These are phyloP conservation scores for Amazona guildingii DNA, from an alignment of 2,113 vertebrate genomes.

Conservation along the genomic window DNA sequence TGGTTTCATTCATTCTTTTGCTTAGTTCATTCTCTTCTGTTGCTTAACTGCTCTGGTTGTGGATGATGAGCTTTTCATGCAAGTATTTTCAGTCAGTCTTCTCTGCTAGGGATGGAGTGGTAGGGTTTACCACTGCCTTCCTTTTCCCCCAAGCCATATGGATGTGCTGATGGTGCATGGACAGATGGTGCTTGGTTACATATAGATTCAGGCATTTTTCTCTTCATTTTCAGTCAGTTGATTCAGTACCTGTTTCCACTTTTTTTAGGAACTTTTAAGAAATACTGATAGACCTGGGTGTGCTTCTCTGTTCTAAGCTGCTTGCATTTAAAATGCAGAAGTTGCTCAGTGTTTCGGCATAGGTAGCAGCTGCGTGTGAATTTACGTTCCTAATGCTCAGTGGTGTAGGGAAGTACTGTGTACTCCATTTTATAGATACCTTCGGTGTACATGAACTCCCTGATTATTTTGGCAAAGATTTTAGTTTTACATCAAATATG, in stretches of 20 bases:
- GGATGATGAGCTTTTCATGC: background rate
- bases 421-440: background rate
- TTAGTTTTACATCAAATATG: background rate
- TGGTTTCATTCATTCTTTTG: background rate
- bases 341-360: background rate
- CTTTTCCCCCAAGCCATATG: background rate
- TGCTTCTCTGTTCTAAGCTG: background rate
- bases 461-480: background rate
- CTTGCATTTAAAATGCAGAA: background rate
- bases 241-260: background rate
- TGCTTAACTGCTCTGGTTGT: background rate
- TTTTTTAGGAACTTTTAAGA: background rate
- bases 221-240: background rate
- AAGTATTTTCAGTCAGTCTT: background rate
- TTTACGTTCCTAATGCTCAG: background rate
- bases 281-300: background rate
- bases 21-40: background rate
- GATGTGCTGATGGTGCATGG: background rate
- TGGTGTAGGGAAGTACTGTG: background rate
- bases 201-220: accelerated
- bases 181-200: background rate
- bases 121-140: background rate
- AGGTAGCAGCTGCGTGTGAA: background rate
- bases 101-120: background rate
- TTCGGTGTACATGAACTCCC: background rate